A percentile compares a stretch with the other conserved stretches of the same genome.
Evolutionary conservation across 2,888 invertebrate species (phyloP).

Genomic region (Dastarcus helophoroides): DNA sequence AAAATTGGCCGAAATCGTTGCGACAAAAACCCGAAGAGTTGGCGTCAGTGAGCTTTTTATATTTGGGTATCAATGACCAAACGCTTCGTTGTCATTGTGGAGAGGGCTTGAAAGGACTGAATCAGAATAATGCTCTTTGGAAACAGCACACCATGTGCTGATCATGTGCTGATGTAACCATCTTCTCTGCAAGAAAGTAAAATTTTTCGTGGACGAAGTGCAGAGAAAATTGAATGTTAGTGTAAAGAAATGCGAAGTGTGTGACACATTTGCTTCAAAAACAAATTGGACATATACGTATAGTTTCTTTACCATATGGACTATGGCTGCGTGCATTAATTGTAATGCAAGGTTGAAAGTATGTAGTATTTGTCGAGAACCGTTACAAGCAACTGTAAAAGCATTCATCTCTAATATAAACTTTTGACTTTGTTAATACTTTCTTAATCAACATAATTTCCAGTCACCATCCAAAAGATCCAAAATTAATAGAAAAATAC

Average conservation of each 20-base stretch:
- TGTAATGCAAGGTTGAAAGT: slow-evolving; percentile 78
- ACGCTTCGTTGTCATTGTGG: slow-evolving; percentile 91
- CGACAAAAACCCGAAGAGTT: slow-evolving; percentile 69
- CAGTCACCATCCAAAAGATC: slow-evolving; percentile 8
- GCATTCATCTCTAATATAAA: slow-evolving; percentile 47
- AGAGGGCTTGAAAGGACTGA: slow-evolving; percentile 90
- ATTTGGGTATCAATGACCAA: slow-evolving; percentile 78
- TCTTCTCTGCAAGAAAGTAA: slow-evolving; percentile 69
- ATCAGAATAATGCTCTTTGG: slow-evolving; percentile 84
- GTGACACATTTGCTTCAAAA: slow-evolving; percentile 87
- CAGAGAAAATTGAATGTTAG: slow-evolving; percentile 25
- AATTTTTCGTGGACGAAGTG: slow-evolving; percentile 59
- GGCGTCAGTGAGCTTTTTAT: slow-evolving; percentile 86
- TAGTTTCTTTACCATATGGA: slow-evolving; percentile 90
- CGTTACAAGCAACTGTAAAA: slow-evolving; percentile 55
- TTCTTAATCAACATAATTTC: slow-evolving; percentile 5
- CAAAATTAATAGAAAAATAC: too few relatives aligned
- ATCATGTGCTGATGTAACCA: slow-evolving; percentile 76
- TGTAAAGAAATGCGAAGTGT: slow-evolving; percentile 12
- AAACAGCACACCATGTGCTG: slow-evolving; percentile 91
- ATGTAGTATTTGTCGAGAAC: slow-evolving; percentile 79
- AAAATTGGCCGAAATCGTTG: slow-evolving; percentile 71
- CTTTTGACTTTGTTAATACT: too few relatives aligned
- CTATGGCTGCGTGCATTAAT: slow-evolving; percentile 83
- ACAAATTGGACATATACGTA: slow-evolving; percentile 77